These are phyloP conservation scores for Himalopsyche japonica DNA, from an alignment of 2,888 invertebrate genomes.

Conservation along the genomic window DNA sequence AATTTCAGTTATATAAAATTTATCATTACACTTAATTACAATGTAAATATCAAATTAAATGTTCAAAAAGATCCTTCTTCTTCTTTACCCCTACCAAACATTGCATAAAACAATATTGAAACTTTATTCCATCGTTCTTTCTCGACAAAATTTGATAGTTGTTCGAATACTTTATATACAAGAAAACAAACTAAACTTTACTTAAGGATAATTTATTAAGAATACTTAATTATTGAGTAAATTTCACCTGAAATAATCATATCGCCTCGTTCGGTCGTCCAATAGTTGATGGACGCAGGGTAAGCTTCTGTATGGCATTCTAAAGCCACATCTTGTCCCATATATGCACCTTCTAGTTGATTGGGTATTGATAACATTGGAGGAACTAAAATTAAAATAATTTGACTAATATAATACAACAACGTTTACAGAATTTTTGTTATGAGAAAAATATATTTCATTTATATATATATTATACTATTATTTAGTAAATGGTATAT, in stretches of 20 bases:
- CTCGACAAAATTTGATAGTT: too few relatives aligned
- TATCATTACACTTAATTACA: too few relatives aligned
- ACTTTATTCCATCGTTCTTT: too few relatives aligned
- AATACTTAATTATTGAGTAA: background rate
- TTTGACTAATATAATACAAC: background rate
- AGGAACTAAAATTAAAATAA: constrained; percentile 68
- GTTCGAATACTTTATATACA: background rate
- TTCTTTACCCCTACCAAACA: too few relatives aligned
- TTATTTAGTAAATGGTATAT: too few relatives aligned
- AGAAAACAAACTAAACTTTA: background rate
- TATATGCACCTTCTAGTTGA: constrained; percentile 87
- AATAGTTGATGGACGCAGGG: constrained; percentile 91
- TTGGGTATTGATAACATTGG: constrained; percentile 93
- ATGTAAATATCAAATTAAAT: too few relatives aligned
- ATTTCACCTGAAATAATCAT: constrained; percentile 90
- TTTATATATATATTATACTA: too few relatives aligned
- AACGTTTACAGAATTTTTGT: too few relatives aligned
- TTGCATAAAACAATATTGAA: too few relatives aligned
- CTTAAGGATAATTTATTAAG: background rate
- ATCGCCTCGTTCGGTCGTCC: constrained; percentile 88
- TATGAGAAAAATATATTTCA: too few relatives aligned
- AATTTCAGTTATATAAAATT: too few relatives aligned
- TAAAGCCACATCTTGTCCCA: constrained; percentile 84
- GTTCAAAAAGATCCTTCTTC: too few relatives aligned
- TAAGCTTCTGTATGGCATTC: constrained; percentile 92